Conservation (phyloP, 2,888 invertebrate genomes). For the Shargacucullia verbasci region DNA sequence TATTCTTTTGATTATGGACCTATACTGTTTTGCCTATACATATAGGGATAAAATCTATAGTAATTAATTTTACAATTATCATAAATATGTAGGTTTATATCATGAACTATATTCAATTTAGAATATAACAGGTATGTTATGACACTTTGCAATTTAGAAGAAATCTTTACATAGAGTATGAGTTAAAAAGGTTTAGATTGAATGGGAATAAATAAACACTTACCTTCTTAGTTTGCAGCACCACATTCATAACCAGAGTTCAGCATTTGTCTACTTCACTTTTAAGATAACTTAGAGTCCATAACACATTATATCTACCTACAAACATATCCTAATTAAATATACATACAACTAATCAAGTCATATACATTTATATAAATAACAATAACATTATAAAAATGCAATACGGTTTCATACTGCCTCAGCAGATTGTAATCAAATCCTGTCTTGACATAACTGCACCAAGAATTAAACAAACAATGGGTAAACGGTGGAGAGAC, state of each 20-base stretch:
- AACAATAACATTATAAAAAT: constrained; percentile 12
- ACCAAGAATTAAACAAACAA: constrained; percentile 46
- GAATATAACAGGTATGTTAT: too few species aligned
- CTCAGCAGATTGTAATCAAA: constrained; percentile 44
- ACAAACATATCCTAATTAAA: constrained; percentile 23
- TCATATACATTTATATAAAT: neutral
- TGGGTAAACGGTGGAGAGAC: constrained; percentile 36
- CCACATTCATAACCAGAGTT: constrained; percentile 1
- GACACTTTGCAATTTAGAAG: too few species aligned
- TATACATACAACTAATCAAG: neutral
- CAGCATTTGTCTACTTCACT: constrained; percentile 19
- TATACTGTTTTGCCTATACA: too few species aligned
- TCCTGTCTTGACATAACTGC: constrained; percentile 74
- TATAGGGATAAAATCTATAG: too few species aligned
- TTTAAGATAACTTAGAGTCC: constrained; percentile 45
- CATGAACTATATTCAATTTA: too few species aligned
- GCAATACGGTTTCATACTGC: constrained; percentile 19
- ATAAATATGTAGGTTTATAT: too few species aligned
- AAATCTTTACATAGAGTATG: too few species aligned
- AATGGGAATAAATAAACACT: constrained; percentile 29
- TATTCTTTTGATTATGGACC: too few species aligned
- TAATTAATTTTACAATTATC: too few species aligned
- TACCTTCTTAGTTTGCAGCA: constrained; percentile 31
- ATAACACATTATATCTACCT: constrained; percentile 51
- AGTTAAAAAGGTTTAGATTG: neutral